These are phyloP conservation scores for Rhorus exstirpatorius DNA, from an alignment of 2,888 invertebrate genomes.

Conservation along the genomic window DNA sequence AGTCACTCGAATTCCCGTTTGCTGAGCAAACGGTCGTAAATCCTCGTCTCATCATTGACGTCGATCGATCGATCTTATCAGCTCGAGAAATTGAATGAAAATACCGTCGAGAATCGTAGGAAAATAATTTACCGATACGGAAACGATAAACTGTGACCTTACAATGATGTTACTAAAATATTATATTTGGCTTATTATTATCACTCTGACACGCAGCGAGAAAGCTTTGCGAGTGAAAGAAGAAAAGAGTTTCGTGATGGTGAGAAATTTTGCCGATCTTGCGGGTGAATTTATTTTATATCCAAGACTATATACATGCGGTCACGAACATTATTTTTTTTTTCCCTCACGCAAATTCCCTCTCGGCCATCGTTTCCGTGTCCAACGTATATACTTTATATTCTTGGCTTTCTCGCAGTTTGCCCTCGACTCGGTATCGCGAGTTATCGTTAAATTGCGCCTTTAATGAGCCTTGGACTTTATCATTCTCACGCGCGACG, in stretches of 20 bases:
- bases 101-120: conserved; percentile 15
- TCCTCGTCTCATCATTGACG: conserved; percentile 17
- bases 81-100: conserved; percentile 72
- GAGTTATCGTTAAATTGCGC: conserved; percentile 69
- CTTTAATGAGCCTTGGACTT: conserved; percentile 70
- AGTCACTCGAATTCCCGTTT: no score
- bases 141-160: neutral
- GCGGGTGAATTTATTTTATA: conserved; percentile 31
- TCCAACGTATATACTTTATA: conserved; percentile 25
- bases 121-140: neutral
- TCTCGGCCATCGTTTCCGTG: conserved; percentile 36
- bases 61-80: conserved; percentile 6
- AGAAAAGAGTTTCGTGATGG: conserved; percentile 44
- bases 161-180: conserved; percentile 24
- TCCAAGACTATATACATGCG: conserved; percentile 10
- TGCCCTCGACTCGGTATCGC: conserved; percentile 38
- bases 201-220: no score
- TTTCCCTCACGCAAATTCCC: conserved; percentile 68
- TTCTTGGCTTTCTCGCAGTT: conserved; percentile 11
- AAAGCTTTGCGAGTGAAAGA: neutral
- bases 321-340: conserved; percentile 54
- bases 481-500: conserved; percentile 51
- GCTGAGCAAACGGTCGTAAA: conserved; percentile 11
- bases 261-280: conserved; percentile 37
- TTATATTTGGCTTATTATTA: neutral